Conservation (phyloP, 2,113 vertebrate species). For the Lucifuga dentata region DNA sequence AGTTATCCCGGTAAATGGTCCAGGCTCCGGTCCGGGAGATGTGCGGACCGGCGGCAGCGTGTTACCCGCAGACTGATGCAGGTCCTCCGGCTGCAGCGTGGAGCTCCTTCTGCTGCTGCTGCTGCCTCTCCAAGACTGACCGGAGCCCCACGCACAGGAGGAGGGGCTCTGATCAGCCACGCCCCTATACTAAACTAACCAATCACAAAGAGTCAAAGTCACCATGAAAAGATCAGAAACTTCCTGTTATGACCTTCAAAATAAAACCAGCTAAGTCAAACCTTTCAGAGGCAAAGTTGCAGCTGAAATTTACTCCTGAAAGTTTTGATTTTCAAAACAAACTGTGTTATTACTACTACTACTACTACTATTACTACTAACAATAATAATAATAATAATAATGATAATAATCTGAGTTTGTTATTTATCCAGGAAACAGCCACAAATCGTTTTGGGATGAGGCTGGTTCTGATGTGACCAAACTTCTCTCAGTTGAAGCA, state of each 20-base stretch:
- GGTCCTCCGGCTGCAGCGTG: accelerated
- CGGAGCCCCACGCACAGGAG: no score
- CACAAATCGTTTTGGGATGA: no score
- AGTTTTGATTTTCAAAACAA: no score
- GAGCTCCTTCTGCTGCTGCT: neutral
- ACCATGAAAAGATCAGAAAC: accelerated
- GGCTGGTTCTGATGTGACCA: no score
- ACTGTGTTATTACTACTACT: no score
- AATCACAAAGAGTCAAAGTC: neutral
- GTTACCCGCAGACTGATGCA: neutral
- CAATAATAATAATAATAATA: no score
- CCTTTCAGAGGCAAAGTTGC: no score
- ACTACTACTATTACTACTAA: no score
- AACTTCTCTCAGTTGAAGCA: no score
- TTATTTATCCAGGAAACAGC: no score
- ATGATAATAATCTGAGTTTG: no score
- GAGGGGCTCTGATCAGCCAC: neutral
- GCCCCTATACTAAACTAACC: slow-evolving; percentile 10
- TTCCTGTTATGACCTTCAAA: slow-evolving; percentile 22
- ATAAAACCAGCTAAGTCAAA: slow-evolving; percentile 44
- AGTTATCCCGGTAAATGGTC: neutral
- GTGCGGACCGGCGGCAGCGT: neutral
- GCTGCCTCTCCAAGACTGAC: slow-evolving; percentile 31
- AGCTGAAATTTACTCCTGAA: no score
- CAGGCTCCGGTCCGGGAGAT: neutral